Evolutionary conservation across 2,888 invertebrate genomes (phyloP).

Genomic region (Amiota communis): DNA sequence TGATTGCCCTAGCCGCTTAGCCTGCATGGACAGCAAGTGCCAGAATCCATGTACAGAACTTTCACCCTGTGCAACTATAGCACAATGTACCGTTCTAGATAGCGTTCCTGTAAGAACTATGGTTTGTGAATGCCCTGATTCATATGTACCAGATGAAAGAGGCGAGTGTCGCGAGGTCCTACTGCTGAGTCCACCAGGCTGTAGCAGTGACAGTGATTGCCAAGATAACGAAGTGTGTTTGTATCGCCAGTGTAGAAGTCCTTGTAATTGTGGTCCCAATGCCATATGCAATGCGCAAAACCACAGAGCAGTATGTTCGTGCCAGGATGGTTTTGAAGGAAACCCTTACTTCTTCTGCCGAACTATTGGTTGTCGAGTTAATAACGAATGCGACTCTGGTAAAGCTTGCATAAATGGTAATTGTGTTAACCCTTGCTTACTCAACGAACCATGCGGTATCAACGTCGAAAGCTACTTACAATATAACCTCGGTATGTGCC

Average conservation of each 20-base stretch:
- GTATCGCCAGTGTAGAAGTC: slow-evolving; percentile 88
- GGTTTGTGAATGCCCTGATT: slow-evolving; percentile 90
- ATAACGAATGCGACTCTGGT: slow-evolving; percentile 87
- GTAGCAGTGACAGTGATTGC: slow-evolving; percentile 86
- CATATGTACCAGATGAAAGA: slow-evolving; percentile 85
- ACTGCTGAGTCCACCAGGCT: slow-evolving; percentile 82
- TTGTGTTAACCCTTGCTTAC: slow-evolving; percentile 88
- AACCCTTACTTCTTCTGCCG: slow-evolving; percentile 88
- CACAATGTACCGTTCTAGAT: slow-evolving; percentile 87
- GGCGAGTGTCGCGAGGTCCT: slow-evolving; percentile 85
- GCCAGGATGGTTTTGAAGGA: slow-evolving; percentile 87
- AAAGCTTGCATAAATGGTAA: slow-evolving; percentile 89
- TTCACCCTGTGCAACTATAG: slow-evolving; percentile 83
- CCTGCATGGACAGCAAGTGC: slow-evolving; percentile 86
- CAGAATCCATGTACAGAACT: slow-evolving; percentile 85
- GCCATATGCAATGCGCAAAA: slow-evolving; percentile 86
- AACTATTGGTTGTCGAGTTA: slow-evolving; percentile 85
- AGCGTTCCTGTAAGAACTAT: slow-evolving; percentile 90
- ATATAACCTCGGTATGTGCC: slow-evolving; percentile 83
- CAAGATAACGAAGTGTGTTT: slow-evolving; percentile 86
- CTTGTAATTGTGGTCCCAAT: slow-evolving; percentile 90
- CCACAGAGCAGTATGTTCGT: slow-evolving; percentile 90
- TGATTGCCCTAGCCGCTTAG: slow-evolving; percentile 86
- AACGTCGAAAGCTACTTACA: slow-evolving; percentile 88
- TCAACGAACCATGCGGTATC: slow-evolving; percentile 85